Evolutionary conservation across 1,140 invertebrate species (phyloP).

Genomic region (Pogonognathellus flavescens): DNA sequence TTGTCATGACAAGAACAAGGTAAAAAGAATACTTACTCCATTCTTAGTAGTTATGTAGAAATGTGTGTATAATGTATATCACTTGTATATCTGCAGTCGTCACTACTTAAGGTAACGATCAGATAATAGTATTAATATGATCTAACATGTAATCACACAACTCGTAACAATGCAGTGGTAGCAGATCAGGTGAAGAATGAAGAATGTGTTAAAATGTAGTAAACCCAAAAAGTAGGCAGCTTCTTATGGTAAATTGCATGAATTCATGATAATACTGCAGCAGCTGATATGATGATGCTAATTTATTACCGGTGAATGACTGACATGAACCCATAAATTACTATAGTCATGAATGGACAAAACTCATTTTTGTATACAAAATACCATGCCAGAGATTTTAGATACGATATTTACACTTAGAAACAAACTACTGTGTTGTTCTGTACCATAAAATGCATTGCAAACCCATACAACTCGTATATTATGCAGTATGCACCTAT

Average conservation of each 20-base stretch:
- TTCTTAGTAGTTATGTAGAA: neutral
- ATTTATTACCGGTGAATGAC: slow-evolving; percentile 17
- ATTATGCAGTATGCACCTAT: too few species aligned
- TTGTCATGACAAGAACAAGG: neutral
- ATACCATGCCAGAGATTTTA: too few species aligned
- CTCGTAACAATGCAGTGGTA: too few species aligned
- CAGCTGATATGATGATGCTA: slow-evolving; percentile 21
- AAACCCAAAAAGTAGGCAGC: neutral
- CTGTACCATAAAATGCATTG: too few species aligned
- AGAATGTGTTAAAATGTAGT: too few species aligned
- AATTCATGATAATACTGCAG: slow-evolving; percentile 16
- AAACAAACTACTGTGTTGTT: neutral
- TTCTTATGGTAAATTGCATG: slow-evolving; percentile 7
- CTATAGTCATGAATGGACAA: neutral
- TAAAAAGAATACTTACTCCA: too few species aligned
- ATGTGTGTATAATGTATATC: neutral
- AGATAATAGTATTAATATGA: too few species aligned
- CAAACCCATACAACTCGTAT: too few species aligned
- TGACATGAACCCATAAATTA: slow-evolving; percentile 22
- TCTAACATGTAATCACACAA: too few species aligned
- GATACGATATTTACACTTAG: too few species aligned
- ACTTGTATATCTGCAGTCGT: neutral
- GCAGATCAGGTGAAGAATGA: too few species aligned
- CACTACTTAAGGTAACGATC: too few species aligned
- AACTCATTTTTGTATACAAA: slow-evolving; percentile 24